Evolutionary conservation across 2,888 invertebrate species (phyloP).

Genomic region (Acleris cristana): DNA sequence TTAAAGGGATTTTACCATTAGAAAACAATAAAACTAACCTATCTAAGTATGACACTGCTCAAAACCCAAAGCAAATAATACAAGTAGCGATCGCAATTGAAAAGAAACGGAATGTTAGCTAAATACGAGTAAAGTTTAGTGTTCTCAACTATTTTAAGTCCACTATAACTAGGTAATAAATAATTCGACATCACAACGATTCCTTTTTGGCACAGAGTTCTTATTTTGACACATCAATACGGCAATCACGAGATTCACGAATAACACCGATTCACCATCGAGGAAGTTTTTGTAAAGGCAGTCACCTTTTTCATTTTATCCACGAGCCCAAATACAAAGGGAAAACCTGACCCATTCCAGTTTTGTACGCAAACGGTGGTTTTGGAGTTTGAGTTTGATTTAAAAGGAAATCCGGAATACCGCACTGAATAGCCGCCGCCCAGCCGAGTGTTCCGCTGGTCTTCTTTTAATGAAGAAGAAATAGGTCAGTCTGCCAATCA

Average conservation of each 20-base stretch:
- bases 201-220: background rate
- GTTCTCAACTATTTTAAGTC: too few species aligned
- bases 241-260: background rate
- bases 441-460: background rate
- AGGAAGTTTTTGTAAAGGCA: background rate
- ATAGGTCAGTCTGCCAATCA: constrained; percentile 32
- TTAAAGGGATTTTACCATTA: too few species aligned
- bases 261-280: background rate
- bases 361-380: constrained; percentile 6
- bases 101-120: too few species aligned
- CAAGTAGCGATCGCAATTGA: too few species aligned
- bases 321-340: constrained; percentile 12
- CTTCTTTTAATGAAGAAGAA: constrained; percentile 23
- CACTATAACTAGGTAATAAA: too few species aligned
- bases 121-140: too few species aligned
- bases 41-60: too few species aligned
- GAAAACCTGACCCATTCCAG: constrained; percentile 1
- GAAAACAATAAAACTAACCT: too few species aligned
- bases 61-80: too few species aligned
- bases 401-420: constrained; percentile 9
- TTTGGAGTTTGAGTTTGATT: constrained; percentile 14
- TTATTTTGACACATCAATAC: background rate
- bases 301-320: background rate
- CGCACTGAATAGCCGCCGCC: constrained; percentile 11
- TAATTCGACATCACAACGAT: background rate